A percentile compares a stretch with the other conserved stretches of the same genome.
Conservation (phyloP, 2,797 vertebrate species). For the Sciurus vulgaris region DNA sequence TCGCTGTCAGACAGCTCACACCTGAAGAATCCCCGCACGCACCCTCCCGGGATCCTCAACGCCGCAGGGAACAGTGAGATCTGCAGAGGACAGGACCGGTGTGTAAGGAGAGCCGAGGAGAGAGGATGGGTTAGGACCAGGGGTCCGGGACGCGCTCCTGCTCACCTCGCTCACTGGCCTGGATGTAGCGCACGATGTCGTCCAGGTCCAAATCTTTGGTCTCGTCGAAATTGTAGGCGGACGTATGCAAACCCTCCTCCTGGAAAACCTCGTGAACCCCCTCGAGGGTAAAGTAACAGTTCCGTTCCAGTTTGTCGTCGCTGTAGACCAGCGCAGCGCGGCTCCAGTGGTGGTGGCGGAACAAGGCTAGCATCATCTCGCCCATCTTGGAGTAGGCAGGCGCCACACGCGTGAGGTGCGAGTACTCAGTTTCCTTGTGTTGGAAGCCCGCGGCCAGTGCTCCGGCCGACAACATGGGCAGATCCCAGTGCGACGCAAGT, state of each 20-base stretch:
- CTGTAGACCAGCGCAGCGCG: constrained; percentile 92
- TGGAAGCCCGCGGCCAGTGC: constrained; percentile 94
- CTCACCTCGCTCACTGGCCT: constrained; percentile 89
- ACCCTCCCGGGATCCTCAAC: background rate
- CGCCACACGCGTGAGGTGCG: constrained; percentile 95
- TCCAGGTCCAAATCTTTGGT: constrained; percentile 90
- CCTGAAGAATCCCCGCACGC: background rate
- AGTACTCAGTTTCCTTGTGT: constrained; percentile 92
- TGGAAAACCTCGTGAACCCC: constrained; percentile 93
- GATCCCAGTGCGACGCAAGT: constrained; percentile 96
- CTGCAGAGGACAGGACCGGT: background rate
- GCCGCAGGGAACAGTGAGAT: background rate
- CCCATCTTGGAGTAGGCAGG: constrained; percentile 98
- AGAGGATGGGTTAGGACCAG: background rate
- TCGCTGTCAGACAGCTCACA: background rate
- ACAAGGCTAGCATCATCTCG: constrained; percentile 94
- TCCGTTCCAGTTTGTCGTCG: constrained; percentile 94
- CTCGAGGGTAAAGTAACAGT: constrained; percentile 96
- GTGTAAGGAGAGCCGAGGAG: background rate
- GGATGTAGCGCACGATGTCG: constrained; percentile 89
- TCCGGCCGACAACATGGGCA: constrained; percentile 96
- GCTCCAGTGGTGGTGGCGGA: constrained; percentile 94
- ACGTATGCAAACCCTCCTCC: constrained; percentile 88
- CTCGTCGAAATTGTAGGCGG: constrained; percentile 89
- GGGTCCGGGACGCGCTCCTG: background rate